Evolutionary conservation across 1,140 invertebrate genomes (phyloP).

Genomic region (Hyles vespertilio): DNA sequence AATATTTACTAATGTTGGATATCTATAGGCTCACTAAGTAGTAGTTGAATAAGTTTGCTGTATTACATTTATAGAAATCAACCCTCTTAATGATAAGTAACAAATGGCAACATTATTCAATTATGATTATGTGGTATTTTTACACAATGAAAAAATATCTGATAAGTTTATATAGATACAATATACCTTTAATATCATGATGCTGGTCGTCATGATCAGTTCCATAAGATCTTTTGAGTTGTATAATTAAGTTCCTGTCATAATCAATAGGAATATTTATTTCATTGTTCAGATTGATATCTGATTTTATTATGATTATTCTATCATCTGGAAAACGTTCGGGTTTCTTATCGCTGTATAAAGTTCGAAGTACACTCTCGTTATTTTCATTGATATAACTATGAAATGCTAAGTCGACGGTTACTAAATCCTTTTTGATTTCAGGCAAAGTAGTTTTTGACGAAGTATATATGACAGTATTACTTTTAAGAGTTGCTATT

Average conservation of each 20-base stretch:
- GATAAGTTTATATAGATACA: too few species aligned
- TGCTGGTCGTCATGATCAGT: conserved; percentile 4
- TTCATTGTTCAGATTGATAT: conserved; percentile 28
- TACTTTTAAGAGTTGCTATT: not conserved
- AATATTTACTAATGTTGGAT: too few species aligned
- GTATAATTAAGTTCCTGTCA: conserved; percentile 30
- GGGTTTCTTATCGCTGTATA: conserved; percentile 17
- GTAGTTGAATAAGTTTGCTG: too few species aligned
- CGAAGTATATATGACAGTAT: not conserved
- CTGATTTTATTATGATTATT: conserved; percentile 29
- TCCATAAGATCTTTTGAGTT: conserved; percentile 21
- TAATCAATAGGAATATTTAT: conserved; percentile 43
- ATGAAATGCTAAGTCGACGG: conserved; percentile 29
- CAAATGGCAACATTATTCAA: too few species aligned
- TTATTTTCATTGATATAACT: conserved; percentile 26
- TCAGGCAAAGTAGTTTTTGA: conserved; percentile 2
- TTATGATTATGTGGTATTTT: too few species aligned
- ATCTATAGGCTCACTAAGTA: too few species aligned
- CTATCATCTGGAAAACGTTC: conserved; percentile 20
- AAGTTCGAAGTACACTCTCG: conserved; percentile 31
- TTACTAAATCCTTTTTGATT: conserved; percentile 13
- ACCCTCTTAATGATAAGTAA: too few species aligned
- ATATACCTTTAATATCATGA: too few species aligned
- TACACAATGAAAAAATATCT: too few species aligned
- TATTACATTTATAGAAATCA: too few species aligned